Evolutionary conservation across 2,113 vertebrate species (phyloP), one percentile per base, ranked within the genome.

Genomic region (Melanocharis versteri): DNA sequence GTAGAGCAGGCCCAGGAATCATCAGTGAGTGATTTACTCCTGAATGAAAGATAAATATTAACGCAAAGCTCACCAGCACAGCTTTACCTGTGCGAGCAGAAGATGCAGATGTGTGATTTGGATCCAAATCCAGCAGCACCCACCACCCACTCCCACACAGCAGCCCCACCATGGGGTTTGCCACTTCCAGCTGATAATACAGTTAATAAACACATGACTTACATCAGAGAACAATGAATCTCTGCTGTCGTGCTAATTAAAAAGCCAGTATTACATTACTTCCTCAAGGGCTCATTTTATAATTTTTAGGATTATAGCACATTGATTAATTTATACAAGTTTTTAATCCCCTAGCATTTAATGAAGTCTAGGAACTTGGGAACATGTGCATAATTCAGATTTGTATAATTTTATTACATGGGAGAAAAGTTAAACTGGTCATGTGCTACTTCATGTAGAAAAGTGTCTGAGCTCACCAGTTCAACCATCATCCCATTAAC

Each of bases 261-360:
- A 98, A 98, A 97, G 93, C 95, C 94, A 73, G 18, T 95, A 98
- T 98, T 98, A 97, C 97, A 98, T 98, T 98, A 96, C 95, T 97
- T 98, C 98, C 98, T 98, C 97, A 95, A 98, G 97, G 98, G 97
- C 79, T 97, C 96, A 91, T 98, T 98, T 98, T 97, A 97, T 97
- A 97, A 97, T 98, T 98, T 98, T 98, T 98, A 97, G 98, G 97
- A 98, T 98, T 98, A 98, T 97, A 97, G 95, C 94, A 92, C 97
- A 97, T 97, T 98, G 98, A 98, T 98, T 98, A 98, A 98, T 98
- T 98, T 98, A 98, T 97, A 98, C 97, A 98, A 97, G 97, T 98
- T 98, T 98, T 98, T 98, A 98, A 98, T 97, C 97, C 98, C 97
- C 97, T 87, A 93, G 97, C 96, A 97, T 96, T 98, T 98, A 98